phyloP scores from a whole-genome alignment of 2,113 vertebrate species.

The Astur gentilis region DNA sequence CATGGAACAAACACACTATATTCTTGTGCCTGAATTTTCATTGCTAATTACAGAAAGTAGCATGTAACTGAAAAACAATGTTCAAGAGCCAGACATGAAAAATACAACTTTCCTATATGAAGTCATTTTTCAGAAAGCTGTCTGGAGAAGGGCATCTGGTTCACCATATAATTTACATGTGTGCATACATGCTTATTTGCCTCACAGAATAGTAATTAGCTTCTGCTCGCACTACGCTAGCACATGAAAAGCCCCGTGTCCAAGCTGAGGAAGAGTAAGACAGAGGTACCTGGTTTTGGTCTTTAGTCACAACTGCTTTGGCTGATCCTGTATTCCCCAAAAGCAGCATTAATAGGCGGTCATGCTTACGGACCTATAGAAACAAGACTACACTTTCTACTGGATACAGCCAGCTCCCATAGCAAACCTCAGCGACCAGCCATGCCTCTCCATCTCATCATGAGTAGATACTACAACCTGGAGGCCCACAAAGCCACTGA shows the following conservation, averaged over 20 bases:
- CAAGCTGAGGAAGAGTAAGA: neutral
- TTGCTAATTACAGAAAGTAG: slow-evolving; percentile 28
- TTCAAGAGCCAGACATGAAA: slow-evolving; percentile 21
- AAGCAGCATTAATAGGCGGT: neutral
- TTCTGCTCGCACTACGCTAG: fast-evolving
- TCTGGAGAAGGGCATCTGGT: slow-evolving; percentile 4
- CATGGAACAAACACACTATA: slow-evolving; percentile 42
- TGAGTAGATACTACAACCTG: neutral
- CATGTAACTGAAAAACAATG: slow-evolving; percentile 16
- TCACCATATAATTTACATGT: neutral
- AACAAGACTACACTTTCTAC: neutral
- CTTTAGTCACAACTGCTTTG: neutral
- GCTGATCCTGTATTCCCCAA: neutral
- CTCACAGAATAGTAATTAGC: neutral
- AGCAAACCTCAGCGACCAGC: neutral
- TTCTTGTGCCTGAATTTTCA: slow-evolving; percentile 31
- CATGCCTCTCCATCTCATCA: neutral
- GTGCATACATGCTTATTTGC: neutral
- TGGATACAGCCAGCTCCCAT: neutral
- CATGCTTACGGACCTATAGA: neutral
- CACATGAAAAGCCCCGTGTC: neutral
- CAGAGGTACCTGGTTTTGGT: neutral
- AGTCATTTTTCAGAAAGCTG: slow-evolving; percentile 27
- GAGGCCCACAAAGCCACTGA: neutral
- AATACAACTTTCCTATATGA: slow-evolving; percentile 49